phyloP scores from a whole-genome alignment of 2,797 vertebrate genomes.

The Clarias pachynema region DNA sequence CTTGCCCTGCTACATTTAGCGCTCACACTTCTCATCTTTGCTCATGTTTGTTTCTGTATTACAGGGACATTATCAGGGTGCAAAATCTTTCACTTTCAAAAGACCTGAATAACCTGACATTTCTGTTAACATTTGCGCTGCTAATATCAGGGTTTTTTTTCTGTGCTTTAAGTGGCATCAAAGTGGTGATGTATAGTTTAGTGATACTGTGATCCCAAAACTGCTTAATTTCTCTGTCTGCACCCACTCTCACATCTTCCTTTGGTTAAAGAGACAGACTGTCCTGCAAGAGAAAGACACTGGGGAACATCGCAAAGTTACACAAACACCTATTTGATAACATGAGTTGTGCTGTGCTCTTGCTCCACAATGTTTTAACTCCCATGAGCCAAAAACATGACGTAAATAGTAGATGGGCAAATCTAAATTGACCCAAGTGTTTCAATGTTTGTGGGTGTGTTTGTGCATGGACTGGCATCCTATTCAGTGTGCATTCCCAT shows the following conservation, averaged over 20 bases:
- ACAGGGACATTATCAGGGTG: background rate
- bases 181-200: background rate
- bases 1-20: constrained; percentile 27
- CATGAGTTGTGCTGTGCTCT: background rate
- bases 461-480: background rate
- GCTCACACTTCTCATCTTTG: constrained; percentile 18
- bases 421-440: background rate
- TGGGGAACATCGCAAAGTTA: background rate
- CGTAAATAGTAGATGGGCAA: background rate
- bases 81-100: constrained; percentile 17
- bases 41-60: constrained; percentile 11
- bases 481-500: background rate
- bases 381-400: background rate
- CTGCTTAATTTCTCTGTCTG: background rate
- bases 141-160: background rate
- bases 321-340: background rate
- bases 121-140: background rate
- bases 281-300: background rate
- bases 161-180: background rate
- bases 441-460: background rate
- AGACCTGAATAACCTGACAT: background rate
- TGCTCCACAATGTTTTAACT: background rate
- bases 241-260: background rate
- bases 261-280: background rate
- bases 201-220: background rate